A percentile compares a stretch with the other conserved stretches of the same genome.
phyloP scores from a whole-genome alignment of 64 coral and sea anemone genomes.

The Montipora capricornis region DNA sequence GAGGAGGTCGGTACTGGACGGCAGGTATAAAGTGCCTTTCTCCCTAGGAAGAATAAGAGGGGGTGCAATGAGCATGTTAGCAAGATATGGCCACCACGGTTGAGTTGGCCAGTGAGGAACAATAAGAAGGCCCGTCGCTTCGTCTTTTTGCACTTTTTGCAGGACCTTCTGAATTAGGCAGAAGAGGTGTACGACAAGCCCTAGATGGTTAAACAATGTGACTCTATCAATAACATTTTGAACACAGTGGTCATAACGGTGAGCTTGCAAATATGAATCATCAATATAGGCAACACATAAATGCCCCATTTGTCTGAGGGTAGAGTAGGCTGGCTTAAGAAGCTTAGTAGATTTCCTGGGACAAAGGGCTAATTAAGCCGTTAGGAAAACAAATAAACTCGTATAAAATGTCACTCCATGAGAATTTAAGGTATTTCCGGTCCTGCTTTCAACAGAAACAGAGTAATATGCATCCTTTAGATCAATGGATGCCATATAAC shows the following conservation, averaged over 20 bases:
- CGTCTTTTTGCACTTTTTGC: no score
- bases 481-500: not conserved
- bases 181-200: no score
- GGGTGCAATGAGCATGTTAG: no score
- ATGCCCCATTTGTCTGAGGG: constrained; percentile 26
- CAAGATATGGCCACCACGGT: no score
- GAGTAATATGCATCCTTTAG: not conserved
- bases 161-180: no score
- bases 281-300: constrained; percentile 43
- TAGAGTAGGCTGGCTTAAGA: constrained; percentile 56
- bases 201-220: not conserved
- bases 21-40: no score
- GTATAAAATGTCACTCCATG: not conserved
- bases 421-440: constrained; percentile 10
- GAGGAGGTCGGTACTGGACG: no score
- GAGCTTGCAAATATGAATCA: constrained; percentile 18
- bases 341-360: not conserved
- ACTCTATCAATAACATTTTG: not conserved
- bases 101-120: no score
- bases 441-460: not conserved
- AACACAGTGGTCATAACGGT: not conserved
- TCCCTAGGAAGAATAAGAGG: no score
- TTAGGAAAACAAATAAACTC: constrained; percentile 49
- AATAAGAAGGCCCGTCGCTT: no score
- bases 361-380: constrained; percentile 7